Percentiles rank a stretch among this genome's conserved stretches.
Conservation (phyloP, 2,113 vertebrate species). For the Todiramphus chloris region DNA sequence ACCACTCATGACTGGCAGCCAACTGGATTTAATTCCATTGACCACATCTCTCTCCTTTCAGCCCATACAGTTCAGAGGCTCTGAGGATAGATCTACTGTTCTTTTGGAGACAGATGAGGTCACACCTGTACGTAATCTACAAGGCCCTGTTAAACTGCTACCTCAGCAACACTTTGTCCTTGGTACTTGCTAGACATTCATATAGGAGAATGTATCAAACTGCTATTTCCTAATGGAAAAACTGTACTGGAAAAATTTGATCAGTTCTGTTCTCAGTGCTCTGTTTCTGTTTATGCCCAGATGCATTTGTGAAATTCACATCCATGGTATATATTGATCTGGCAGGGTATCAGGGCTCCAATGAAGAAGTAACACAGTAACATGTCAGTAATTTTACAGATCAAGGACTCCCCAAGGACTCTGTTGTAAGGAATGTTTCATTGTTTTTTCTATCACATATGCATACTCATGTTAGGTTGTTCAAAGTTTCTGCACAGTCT, state of each 20-base stretch:
- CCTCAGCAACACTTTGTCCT: background rate
- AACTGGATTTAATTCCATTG: too few relatives aligned
- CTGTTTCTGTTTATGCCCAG: background rate
- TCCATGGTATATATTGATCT: background rate
- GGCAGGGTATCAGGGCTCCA: background rate
- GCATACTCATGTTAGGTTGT: background rate
- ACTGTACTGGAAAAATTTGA: background rate
- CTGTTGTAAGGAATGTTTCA: background rate
- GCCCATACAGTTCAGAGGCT: too few relatives aligned
- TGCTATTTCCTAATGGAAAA: background rate
- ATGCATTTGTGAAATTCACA: background rate
- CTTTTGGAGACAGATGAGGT: background rate
- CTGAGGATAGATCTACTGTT: background rate
- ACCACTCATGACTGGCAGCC: too few relatives aligned
- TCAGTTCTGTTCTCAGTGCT: background rate
- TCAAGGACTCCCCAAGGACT: constrained; percentile 32
- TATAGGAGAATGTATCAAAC: background rate
- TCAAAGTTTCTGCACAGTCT: background rate
- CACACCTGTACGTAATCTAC: background rate
- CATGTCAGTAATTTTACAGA: constrained; percentile 29
- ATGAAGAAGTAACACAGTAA: background rate
- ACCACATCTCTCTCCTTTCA: too few relatives aligned
- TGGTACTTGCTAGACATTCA: background rate
- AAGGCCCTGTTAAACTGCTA: background rate
- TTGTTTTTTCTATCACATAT: background rate